These are phyloP conservation scores for Trichogramma dendrolimi DNA, from an alignment of 2,888 invertebrate species.

Conservation along the genomic window DNA sequence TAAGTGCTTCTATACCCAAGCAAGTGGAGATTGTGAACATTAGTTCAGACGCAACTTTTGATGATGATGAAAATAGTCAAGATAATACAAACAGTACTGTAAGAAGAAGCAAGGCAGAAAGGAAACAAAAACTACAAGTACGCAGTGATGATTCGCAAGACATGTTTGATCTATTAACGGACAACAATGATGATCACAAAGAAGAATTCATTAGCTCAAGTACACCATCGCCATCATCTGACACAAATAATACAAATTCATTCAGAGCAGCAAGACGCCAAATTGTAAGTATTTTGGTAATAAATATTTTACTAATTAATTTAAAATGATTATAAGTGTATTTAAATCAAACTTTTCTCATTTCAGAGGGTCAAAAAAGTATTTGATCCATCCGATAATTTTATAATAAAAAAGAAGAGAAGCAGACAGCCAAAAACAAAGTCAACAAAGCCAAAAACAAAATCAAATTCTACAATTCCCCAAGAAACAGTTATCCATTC, in stretches of 20 bases:
- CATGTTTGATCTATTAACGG: conserved; percentile 19
- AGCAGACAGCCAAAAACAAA: conserved; percentile 57
- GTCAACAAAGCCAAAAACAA: no score
- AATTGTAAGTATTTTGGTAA: conserved; percentile 38
- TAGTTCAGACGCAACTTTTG: no score
- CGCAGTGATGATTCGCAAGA: conserved; percentile 34
- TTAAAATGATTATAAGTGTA: background rate
- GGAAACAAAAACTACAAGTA: conserved; percentile 47
- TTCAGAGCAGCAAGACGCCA: conserved; percentile 45
- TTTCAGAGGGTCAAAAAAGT: conserved; percentile 73
- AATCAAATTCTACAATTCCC: no score
- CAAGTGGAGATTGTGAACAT: no score
- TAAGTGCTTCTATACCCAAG: no score
- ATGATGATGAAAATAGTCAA: no score
- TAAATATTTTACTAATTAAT: background rate
- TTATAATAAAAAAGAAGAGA: conserved; percentile 68
- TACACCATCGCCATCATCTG: conserved; percentile 47
- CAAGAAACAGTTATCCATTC: no score
- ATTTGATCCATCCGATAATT: conserved; percentile 81
- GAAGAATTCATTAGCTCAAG: conserved; percentile 55
- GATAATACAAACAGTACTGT: no score
- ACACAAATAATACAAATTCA: conserved; percentile 42
- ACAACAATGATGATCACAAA: conserved; percentile 52
- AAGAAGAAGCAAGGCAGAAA: conserved; percentile 39
- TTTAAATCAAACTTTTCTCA: no score